These are phyloP conservation scores for Chlamydotis undulata DNA, from an alignment of 2,113 vertebrate genomes.

Conservation along the genomic window DNA sequence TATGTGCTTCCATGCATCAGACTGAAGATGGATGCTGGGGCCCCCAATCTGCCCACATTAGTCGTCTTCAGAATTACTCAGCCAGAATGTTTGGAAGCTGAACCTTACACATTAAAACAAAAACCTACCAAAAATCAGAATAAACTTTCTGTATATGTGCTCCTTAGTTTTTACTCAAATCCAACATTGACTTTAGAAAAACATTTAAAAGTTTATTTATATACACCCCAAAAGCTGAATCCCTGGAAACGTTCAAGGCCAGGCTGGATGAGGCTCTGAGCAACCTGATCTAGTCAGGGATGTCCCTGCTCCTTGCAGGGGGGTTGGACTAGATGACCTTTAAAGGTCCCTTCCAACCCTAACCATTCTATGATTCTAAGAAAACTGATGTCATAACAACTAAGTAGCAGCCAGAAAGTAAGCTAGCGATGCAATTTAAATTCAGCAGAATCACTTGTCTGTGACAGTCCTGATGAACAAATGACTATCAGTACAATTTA, in stretches of 20 bases:
- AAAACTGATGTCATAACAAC: background rate
- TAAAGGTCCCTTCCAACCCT: too few relatives aligned
- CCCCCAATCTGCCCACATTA: background rate
- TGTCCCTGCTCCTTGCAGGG: too few relatives aligned
- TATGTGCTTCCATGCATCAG: background rate
- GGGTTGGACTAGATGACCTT: too few relatives aligned
- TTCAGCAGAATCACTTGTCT: background rate
- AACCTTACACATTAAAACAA: background rate
- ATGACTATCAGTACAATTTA: background rate
- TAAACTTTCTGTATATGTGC: fast-evolving
- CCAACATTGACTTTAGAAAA: background rate
- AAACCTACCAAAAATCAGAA: background rate
- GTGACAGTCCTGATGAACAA: background rate
- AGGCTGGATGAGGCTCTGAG: too few relatives aligned
- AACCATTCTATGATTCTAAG: background rate
- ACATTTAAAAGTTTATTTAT: background rate
- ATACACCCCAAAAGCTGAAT: background rate
- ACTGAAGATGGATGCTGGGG: background rate
- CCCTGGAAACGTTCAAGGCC: too few relatives aligned
- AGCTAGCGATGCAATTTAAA: background rate
- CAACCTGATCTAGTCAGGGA: too few relatives aligned
- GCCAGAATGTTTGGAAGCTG: background rate
- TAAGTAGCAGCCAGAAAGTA: background rate
- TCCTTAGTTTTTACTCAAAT: background rate
- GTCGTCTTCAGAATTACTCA: background rate